These are phyloP conservation scores for Hyposoter dolosus DNA, from an alignment of 2,888 invertebrate species.

Conservation along the genomic window DNA sequence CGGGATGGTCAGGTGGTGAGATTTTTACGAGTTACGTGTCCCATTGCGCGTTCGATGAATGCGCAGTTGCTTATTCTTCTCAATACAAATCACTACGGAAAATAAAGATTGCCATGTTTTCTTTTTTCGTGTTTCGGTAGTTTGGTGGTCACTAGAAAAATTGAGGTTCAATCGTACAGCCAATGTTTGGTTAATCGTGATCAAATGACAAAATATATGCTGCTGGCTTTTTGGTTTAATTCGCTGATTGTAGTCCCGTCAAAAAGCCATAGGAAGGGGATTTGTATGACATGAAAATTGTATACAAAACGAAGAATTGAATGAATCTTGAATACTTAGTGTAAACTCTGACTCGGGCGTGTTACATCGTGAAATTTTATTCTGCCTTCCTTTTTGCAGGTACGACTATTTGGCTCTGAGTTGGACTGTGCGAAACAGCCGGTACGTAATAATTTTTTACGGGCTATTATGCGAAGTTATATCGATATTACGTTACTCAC, in stretches of 20 bases:
- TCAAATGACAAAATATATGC: too few relatives aligned
- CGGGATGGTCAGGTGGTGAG: neutral
- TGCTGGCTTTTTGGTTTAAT: too few relatives aligned
- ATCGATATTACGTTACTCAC: slow-evolving; percentile 88
- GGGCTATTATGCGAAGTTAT: slow-evolving; percentile 16
- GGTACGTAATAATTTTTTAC: neutral
- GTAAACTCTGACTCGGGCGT: neutral
- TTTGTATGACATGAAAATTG: too few relatives aligned
- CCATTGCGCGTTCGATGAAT: neutral
- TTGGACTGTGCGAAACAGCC: neutral
- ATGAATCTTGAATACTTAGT: neutral
- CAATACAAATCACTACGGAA: neutral
- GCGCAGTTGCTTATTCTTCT: neutral
- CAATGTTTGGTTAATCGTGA: too few relatives aligned
- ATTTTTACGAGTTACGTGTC: neutral
- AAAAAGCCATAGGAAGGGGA: too few relatives aligned
- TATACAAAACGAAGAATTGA: too few relatives aligned
- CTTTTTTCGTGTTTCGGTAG: too few relatives aligned
- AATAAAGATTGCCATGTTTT: too few relatives aligned
- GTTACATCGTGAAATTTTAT: neutral
- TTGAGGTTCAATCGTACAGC: too few relatives aligned
- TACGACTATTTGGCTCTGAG: neutral
- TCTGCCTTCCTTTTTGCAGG: neutral
- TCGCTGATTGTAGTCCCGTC: too few relatives aligned
- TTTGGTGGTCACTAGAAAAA: too few relatives aligned